Conservation (phyloP, 2,797 vertebrate genomes). For the Eulemur albifrons region DNA sequence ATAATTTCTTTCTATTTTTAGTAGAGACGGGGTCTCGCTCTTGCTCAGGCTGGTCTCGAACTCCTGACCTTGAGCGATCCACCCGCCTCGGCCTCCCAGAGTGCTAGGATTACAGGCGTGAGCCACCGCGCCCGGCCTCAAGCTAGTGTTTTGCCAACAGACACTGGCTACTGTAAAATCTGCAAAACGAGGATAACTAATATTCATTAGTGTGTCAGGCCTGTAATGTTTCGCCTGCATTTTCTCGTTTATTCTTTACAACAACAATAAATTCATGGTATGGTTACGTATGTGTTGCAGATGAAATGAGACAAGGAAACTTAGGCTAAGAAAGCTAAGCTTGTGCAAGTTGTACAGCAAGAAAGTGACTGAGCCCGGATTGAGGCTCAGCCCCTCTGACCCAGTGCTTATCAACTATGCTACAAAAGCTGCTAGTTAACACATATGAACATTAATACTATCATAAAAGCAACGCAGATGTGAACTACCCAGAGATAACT, state of each 20-base stretch:
- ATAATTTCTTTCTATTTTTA: no score
- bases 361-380: background rate
- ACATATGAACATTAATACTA: background rate
- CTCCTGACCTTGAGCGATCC: no score
- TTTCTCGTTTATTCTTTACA: background rate
- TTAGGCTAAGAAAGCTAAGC: background rate
- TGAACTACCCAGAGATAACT: background rate
- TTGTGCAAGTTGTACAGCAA: background rate
- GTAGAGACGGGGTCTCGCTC: no score
- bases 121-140: background rate
- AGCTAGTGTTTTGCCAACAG: background rate
- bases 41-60: no score
- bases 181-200: background rate
- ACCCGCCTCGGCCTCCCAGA: no score
- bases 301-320: background rate
- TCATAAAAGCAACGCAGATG: background rate
- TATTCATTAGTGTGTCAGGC: background rate
- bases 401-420: background rate
- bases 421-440: background rate
- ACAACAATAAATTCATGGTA: background rate
- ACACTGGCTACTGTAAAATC: background rate
- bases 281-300: background rate
- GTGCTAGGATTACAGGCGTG: no score
- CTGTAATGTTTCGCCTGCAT: background rate
- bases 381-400: background rate